These are phyloP conservation scores for Dipus sagitta DNA, from an alignment of 2,797 vertebrate species.

Conservation along the genomic window DNA sequence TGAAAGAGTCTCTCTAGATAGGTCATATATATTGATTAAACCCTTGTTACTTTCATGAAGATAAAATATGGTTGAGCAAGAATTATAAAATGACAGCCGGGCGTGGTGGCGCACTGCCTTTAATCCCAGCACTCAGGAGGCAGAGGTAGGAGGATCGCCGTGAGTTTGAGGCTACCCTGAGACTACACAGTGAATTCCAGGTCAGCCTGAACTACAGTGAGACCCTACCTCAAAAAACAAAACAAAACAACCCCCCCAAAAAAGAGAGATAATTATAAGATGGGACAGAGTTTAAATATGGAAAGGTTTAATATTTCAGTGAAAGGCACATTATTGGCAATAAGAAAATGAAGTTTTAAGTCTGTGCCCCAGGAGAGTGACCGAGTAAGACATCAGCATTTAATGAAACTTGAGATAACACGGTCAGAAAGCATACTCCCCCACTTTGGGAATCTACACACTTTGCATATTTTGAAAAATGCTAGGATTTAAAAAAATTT, in stretches of 20 bases:
- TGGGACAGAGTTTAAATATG: conserved; percentile 7
- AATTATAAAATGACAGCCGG: not conserved
- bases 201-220: too few relatives aligned
- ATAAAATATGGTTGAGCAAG: conserved; percentile 48
- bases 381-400: not conserved
- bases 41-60: conserved; percentile 27
- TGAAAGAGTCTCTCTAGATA: not conserved
- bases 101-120: too few relatives aligned
- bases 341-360: conserved; percentile 2
- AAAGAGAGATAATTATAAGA: not conserved
- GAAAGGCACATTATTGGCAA: conserved; percentile 27
- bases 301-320: conserved; percentile 35
- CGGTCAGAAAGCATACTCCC: not conserved
- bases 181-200: too few relatives aligned
- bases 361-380: not conserved
- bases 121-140: too few relatives aligned
- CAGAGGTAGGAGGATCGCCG: too few relatives aligned
- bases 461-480: conserved; percentile 29
- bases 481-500: too few relatives aligned
- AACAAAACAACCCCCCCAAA: too few relatives aligned
- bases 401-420: not conserved
- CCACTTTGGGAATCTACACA: not conserved
- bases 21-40: conserved; percentile 20
- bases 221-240: too few relatives aligned
- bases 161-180: too few relatives aligned